Conservation (phyloP, 1,140 invertebrate species). For the Aporrectodea caliginosa region DNA sequence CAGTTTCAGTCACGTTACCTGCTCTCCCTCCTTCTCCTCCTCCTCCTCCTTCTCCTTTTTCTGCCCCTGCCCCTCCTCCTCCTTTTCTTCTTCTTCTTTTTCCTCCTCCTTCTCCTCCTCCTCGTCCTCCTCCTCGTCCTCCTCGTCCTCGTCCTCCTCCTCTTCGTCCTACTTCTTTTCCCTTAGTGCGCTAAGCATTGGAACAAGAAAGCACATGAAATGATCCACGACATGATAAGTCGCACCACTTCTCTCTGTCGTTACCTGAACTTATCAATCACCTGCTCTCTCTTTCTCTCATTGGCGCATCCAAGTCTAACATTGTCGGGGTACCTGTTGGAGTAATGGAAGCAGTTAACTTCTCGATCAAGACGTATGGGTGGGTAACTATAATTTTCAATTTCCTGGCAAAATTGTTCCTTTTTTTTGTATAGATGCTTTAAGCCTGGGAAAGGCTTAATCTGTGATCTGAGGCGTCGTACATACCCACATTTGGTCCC, state of each 20-base stretch:
- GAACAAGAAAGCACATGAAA: neutral
- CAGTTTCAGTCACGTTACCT: neutral
- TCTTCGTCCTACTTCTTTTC: neutral
- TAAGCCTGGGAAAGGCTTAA: too few species aligned
- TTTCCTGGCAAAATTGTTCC: too few species aligned
- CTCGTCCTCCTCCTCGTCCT: neutral
- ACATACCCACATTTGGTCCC: too few species aligned
- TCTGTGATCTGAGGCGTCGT: too few species aligned
- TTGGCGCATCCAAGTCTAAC: neutral
- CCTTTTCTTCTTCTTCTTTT: neutral
- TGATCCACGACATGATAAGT: neutral
- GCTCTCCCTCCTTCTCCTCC: neutral
- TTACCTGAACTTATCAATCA: neutral
- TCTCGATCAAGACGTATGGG: too few species aligned
- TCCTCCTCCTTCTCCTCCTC: neutral
- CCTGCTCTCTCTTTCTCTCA: neutral
- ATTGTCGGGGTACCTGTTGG: too few species aligned
- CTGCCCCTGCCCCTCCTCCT: neutral
- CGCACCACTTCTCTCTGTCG: neutral
- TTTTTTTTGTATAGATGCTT: too few species aligned
- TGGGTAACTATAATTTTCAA: too few species aligned
- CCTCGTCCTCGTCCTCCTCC: neutral
- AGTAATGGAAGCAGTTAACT: too few species aligned
- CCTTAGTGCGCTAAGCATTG: neutral
- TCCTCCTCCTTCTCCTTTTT: neutral